Conservation (phyloP, 2,113 vertebrate genomes). For the Chloropsis cyanopogon region DNA sequence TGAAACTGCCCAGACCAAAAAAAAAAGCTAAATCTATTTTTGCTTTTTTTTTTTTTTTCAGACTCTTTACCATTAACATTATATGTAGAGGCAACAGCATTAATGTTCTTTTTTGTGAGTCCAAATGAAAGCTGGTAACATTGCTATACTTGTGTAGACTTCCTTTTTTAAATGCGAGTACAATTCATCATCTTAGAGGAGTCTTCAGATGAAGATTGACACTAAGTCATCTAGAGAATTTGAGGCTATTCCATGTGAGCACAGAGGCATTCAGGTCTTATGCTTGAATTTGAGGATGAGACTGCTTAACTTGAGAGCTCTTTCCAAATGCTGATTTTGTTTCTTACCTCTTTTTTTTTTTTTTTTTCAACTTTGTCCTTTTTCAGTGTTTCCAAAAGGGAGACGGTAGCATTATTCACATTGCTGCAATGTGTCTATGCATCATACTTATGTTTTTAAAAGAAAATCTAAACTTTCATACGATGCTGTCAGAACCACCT, state of each 20-base stretch:
- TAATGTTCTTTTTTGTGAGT: neutral
- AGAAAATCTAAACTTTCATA: neutral
- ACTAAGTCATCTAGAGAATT: neutral
- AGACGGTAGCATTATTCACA: neutral
- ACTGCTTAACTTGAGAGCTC: neutral
- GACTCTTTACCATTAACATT: neutral
- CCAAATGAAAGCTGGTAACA: neutral
- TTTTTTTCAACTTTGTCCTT: neutral
- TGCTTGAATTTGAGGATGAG: neutral
- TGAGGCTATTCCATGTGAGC: neutral
- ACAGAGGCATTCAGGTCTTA: neutral
- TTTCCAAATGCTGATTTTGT: neutral
- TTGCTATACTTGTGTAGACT: neutral
- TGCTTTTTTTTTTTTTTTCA: neutral
- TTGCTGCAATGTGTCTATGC: neutral
- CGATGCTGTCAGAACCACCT: neutral
- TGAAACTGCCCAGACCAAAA: neutral
- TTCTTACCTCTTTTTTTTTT: neutral
- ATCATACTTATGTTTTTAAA: neutral
- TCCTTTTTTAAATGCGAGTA: neutral
- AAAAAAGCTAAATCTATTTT: neutral
- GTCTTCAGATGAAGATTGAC: neutral
- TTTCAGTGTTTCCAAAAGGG: neutral
- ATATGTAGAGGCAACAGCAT: neutral
- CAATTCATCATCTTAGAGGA: neutral